These are phyloP conservation scores for Hydropotes inermis DNA, from an alignment of 2,113 vertebrate species.

Conservation along the genomic window DNA sequence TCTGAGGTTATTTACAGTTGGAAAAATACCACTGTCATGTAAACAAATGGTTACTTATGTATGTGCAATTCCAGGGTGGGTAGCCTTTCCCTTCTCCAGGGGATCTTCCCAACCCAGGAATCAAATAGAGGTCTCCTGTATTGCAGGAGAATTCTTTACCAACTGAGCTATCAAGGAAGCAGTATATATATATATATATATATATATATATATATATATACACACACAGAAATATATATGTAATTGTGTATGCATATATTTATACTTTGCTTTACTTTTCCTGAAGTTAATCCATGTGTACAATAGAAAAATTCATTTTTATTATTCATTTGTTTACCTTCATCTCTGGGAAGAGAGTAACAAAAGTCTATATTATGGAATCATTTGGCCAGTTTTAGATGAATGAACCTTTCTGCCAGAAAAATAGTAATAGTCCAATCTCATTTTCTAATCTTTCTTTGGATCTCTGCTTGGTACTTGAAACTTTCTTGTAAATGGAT, in stretches of 20 bases:
- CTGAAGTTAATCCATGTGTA: neutral
- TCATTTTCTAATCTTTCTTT: slow-evolving; percentile 29
- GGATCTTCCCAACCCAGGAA: neutral
- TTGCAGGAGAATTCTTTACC: neutral
- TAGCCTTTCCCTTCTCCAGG: neutral
- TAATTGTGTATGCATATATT: neutral
- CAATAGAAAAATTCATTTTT: neutral
- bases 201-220: accelerated
- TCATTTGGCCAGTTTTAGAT: neutral
- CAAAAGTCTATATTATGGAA: neutral
- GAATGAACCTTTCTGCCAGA: neutral
- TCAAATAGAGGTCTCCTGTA: neutral
- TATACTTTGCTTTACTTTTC: neutral
- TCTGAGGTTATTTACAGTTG: neutral
- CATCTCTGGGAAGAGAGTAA: neutral
- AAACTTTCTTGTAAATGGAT: slow-evolving; percentile 9
- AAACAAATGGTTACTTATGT: neutral
- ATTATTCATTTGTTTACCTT: neutral
- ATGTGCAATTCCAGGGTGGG: neutral
- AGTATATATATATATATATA: neutral
- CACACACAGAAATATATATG: neutral
- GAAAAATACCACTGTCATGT: neutral
- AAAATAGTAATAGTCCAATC: neutral
- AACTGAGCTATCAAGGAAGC: neutral
- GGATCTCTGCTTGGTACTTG: neutral